phyloP scores from a whole-genome alignment of 2,113 vertebrate genomes.

The Maylandia zebra region DNA sequence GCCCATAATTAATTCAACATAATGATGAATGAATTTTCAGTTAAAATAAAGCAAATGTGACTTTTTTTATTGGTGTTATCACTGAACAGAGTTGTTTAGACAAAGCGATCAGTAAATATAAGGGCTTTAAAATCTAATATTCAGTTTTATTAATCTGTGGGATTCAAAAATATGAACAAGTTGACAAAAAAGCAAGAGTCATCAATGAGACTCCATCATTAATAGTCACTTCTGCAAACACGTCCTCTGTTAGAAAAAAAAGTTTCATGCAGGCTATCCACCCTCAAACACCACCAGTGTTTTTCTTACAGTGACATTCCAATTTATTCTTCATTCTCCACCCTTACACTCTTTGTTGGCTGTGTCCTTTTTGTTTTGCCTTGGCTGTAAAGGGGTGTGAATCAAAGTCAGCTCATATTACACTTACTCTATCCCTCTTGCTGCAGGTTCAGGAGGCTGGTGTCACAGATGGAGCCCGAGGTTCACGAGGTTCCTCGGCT shows the following conservation, averaged over 20 bases:
- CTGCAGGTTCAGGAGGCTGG: conserved; percentile 70
- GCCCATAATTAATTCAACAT: neutral
- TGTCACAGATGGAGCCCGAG: conserved; percentile 73
- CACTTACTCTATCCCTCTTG: neutral
- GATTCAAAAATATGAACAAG: neutral
- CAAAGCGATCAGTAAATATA: neutral
- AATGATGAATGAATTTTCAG: neutral
- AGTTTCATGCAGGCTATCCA: fast-evolving
- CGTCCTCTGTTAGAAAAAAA: neutral
- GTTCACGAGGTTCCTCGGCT: conserved; percentile 71
- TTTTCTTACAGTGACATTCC: fast-evolving
- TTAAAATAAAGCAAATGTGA: neutral
- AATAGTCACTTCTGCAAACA: neutral
- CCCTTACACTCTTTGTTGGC: neutral
- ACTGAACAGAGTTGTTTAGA: neutral
- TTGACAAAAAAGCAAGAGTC: neutral
- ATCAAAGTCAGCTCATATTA: neutral
- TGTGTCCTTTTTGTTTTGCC: neutral
- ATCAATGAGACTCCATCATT: neutral
- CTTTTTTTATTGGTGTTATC: neutral
- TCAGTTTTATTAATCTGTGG: neutral
- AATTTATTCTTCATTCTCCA: neutral
- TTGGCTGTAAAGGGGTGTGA: neutral
- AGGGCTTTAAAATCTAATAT: neutral
- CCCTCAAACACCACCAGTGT: neutral